Evolutionary conservation across 1,140 invertebrate species (phyloP), one percentile per base, ranked within the genome.

Genomic region (Pseudachorutes palmiensis): DNA sequence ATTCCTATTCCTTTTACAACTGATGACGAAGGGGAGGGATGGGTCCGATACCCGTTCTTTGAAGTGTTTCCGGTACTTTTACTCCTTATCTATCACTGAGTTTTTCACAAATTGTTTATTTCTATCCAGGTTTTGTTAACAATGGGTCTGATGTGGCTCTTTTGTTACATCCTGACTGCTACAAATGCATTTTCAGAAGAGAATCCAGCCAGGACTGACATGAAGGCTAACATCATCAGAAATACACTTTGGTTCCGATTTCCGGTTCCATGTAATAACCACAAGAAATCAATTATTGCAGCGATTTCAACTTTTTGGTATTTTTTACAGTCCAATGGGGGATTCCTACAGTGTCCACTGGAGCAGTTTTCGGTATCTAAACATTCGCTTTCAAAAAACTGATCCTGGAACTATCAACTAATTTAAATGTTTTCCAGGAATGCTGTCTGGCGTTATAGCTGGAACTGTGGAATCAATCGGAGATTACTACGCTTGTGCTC

Each of bases 381-480:
- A 55, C 24, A 19, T 45, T 45, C 9, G 19, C 9, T 12, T 19
- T 45, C 9, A 45, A 19, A 9, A 45, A 45, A 45, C 9, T 19
- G 36, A 12, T 45, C 19, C 9, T 45, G 12, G 14, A 55, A 14
- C 24, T 55, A 14, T 55, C 51, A 55, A 5, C 5, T 22, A 14
- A 55, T 24, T 55, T 55, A 14, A 22, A 5, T 14, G 3, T 55
- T 24, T 55, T 45, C 9, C 24, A 55, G 51, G 51, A 0, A 90
- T 94, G 86, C 71, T 92, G 49, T 89, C 89, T 5, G 91, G 89
- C 0, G 88, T 92, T 2, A 75, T 94, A 5, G 88, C 90, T 0
- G 91, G 90, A 58, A 87, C 88, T 0, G 86, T 93, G 5, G 91
- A 94, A 78, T 91, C 89, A 1, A 85, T 94, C 62, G 91, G 91